phyloP scores from a whole-genome alignment of 2,797 vertebrate species.

The Peromyscus nudipes region DNA sequence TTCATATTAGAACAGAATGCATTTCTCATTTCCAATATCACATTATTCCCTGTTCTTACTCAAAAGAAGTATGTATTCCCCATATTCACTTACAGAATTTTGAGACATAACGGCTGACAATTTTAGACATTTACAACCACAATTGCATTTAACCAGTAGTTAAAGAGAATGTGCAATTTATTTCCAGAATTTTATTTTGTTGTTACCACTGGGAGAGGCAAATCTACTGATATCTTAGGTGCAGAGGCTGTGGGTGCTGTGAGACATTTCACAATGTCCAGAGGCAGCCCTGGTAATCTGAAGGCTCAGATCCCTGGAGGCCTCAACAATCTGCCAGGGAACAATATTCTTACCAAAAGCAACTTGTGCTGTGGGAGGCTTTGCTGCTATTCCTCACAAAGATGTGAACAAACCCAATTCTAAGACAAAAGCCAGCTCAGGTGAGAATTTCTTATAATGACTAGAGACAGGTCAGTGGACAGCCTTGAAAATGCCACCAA shows the following conservation, averaged over 20 bases:
- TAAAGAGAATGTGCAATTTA: too few relatives aligned
- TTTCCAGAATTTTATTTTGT: neutral
- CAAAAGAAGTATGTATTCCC: neutral
- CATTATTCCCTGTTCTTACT: neutral
- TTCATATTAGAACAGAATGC: neutral
- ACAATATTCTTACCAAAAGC: neutral
- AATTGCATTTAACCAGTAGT: neutral
- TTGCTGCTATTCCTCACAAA: neutral
- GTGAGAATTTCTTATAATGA: neutral
- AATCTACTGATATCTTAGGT: neutral
- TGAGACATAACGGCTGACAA: neutral
- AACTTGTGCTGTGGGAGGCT: neutral
- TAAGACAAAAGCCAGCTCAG: neutral
- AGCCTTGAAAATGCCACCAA: neutral
- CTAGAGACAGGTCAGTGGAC: neutral
- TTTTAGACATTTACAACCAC: neutral
- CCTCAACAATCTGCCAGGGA: neutral
- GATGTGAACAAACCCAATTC: neutral
- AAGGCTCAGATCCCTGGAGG: neutral
- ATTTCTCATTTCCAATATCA: neutral
- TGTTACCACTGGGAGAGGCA: neutral
- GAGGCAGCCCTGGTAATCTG: neutral
- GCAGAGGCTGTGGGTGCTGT: neutral
- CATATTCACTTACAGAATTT: neutral
- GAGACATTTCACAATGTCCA: too few relatives aligned